A percentile compares a stretch with the other conserved stretches of the same genome.
Conservation (phyloP, 2,888 invertebrate species). For the Zhuqinia jingwanae region DNA sequence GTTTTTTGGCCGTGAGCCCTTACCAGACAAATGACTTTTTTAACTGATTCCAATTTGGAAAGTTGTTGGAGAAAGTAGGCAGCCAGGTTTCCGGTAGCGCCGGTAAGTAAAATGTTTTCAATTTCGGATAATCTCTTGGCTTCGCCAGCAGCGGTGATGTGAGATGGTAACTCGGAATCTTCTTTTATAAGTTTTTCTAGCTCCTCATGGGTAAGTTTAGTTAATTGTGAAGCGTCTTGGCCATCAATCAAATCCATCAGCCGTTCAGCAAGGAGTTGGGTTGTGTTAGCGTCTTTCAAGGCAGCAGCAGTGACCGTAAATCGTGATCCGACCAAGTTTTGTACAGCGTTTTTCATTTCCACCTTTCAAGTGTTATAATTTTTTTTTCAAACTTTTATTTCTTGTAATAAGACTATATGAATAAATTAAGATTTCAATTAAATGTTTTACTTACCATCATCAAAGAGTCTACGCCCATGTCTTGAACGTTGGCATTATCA, state of each 20-base stretch:
- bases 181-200: slow-evolving; percentile 49
- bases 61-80: slow-evolving; percentile 70
- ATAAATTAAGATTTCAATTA: slow-evolving; percentile 48
- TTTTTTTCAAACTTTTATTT: neutral
- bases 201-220: slow-evolving; percentile 52
- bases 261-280: slow-evolving; percentile 37
- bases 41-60: slow-evolving; percentile 35
- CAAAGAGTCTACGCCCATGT: slow-evolving; percentile 73
- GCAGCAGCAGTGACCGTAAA: slow-evolving; percentile 56
- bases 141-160: slow-evolving; percentile 26
- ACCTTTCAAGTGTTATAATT: neutral
- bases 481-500: slow-evolving; percentile 72
- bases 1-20: slow-evolving; percentile 45
- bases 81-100: slow-evolving; percentile 74
- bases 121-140: slow-evolving; percentile 62
- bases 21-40: slow-evolving; percentile 67
- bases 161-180: slow-evolving; percentile 41
- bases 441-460: slow-evolving; percentile 60
- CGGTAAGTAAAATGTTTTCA: slow-evolving; percentile 70
- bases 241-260: slow-evolving; percentile 61
- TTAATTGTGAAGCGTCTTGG: slow-evolving; percentile 28
- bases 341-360: slow-evolving; percentile 65
- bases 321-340: slow-evolving; percentile 60
- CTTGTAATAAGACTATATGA: neutral
- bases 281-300: slow-evolving; percentile 60